Conservation (phyloP, 2,797 vertebrate genomes). For the Threskiornis aethiopicus region DNA sequence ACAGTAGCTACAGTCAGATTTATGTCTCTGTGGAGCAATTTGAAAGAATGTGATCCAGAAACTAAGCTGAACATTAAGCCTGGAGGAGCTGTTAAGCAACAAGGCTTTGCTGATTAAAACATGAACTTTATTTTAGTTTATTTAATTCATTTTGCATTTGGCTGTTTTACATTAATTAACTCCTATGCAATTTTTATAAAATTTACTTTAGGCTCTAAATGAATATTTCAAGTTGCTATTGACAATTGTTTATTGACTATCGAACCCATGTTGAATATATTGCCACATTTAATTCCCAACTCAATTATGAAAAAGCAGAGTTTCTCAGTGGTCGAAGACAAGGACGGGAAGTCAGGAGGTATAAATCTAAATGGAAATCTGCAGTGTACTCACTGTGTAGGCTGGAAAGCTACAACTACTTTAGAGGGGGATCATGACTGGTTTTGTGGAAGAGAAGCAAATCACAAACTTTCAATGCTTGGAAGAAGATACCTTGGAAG, state of each 20-base stretch:
- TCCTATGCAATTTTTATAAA: slow-evolving; percentile 60
- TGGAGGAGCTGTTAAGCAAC: slow-evolving; percentile 54
- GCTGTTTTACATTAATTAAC: slow-evolving; percentile 62
- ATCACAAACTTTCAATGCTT: not conserved
- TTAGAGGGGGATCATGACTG: not conserved
- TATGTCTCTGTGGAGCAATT: slow-evolving; percentile 65
- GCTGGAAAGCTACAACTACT: not conserved
- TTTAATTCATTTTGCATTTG: slow-evolving; percentile 29
- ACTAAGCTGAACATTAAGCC: slow-evolving; percentile 58
- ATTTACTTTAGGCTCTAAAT: slow-evolving; percentile 57
- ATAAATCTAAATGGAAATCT: not conserved
- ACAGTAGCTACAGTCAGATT: slow-evolving; percentile 46
- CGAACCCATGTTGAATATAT: not conserved
- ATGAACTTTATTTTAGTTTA: slow-evolving; percentile 57
- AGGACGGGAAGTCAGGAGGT: not conserved
- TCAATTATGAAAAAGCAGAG: not conserved
- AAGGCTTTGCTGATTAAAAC: slow-evolving; percentile 54
- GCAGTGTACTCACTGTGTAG: not conserved
- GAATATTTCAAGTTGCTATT: slow-evolving; percentile 52
- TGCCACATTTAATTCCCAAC: not conserved
- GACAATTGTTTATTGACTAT: slow-evolving; percentile 16
- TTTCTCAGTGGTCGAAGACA: not conserved
- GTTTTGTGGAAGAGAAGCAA: not conserved
- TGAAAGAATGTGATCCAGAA: slow-evolving; percentile 53
- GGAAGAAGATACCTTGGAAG: not conserved